A percentile compares a stretch with the other conserved stretches of the same genome.
Evolutionary conservation across 2,113 vertebrate species (phyloP).

Genomic region (Globicephala melas): DNA sequence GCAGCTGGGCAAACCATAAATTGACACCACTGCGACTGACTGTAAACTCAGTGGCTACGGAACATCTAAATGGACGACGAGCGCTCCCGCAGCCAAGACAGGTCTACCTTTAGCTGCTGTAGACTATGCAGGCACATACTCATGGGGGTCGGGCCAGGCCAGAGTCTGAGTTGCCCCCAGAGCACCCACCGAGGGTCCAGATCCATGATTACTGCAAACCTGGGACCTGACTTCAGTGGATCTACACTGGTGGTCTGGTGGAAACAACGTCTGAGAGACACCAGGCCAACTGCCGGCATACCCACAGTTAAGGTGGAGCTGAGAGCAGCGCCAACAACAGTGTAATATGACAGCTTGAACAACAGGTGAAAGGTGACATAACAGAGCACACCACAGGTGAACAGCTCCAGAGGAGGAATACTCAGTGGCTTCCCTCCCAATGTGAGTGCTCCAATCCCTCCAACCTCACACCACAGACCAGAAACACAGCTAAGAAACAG

Average conservation of each 20-base stretch:
- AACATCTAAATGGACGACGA: not conserved
- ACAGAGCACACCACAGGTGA: not conserved
- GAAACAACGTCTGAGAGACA: not conserved
- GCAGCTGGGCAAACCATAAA: not conserved
- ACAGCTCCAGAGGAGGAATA: not conserved
- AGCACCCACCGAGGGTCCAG: not conserved
- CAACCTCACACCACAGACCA: not conserved
- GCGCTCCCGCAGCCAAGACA: not conserved
- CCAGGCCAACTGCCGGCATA: not conserved
- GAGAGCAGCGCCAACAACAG: not conserved
- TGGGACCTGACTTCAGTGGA: not conserved
- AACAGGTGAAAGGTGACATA: not conserved
- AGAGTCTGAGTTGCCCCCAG: not conserved
- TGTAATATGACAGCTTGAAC: not conserved
- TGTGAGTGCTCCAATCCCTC: not conserved
- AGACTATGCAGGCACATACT: not conserved
- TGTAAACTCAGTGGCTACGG: not conserved
- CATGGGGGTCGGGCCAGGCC: not conserved
- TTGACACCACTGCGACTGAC: not conserved
- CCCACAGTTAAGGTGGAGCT: not conserved
- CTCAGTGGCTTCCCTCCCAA: not conserved
- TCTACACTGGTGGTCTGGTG: not conserved
- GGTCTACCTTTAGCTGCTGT: not conserved
- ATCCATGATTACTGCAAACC: not conserved
- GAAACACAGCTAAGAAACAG: not conserved